Conservation (phyloP, 2,113 vertebrate species). For the Herpailurus yagouaroundi region DNA sequence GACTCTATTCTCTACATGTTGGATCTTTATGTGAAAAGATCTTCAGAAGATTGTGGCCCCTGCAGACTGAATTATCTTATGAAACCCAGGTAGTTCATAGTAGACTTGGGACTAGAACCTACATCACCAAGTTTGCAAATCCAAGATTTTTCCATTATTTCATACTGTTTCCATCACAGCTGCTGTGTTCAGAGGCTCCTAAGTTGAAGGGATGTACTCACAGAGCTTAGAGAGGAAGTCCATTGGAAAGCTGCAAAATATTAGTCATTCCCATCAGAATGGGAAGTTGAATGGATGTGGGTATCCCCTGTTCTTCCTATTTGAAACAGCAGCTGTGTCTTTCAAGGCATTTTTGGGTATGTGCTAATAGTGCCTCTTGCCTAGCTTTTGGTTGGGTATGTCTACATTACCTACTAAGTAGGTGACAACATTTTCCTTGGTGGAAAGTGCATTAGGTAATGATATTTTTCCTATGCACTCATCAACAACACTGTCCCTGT, state of each 20-base stretch:
- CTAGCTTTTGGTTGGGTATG: background rate
- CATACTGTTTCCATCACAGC: background rate
- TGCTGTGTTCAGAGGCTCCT: background rate
- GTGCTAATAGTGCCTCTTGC: background rate
- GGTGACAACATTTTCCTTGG: conserved; percentile 68
- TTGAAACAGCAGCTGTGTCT: background rate
- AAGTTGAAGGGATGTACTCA: background rate
- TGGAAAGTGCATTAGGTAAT: conserved; percentile 71
- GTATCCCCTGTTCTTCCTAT: background rate
- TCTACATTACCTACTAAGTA: conserved; percentile 37
- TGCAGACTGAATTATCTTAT: background rate
- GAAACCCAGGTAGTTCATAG: background rate
- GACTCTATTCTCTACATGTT: background rate
- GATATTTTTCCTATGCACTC: conserved; percentile 56
- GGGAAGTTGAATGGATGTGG: background rate
- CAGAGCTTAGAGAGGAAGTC: background rate
- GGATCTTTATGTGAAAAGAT: background rate
- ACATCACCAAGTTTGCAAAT: background rate
- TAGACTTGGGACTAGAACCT: background rate
- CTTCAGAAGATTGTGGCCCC: background rate
- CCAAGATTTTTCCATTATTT: background rate
- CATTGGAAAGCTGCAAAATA: background rate
- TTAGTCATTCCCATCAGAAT: background rate
- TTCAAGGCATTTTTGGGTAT: background rate
- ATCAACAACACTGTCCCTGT: background rate